phyloP scores from a whole-genome alignment of 2,888 invertebrate species.

The Nemurella pictetii region DNA sequence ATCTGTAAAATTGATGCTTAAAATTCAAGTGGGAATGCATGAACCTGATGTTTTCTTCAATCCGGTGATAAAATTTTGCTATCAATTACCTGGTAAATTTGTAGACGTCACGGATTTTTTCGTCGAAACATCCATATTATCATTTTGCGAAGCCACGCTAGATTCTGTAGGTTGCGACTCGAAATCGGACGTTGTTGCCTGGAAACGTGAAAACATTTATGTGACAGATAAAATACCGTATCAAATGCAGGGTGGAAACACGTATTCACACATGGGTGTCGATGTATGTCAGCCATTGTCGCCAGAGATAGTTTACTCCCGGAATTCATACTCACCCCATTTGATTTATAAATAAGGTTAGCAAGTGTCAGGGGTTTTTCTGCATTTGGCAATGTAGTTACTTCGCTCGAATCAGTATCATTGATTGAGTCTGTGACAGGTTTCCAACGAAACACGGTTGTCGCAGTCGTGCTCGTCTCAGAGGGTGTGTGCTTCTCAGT shows the following conservation, averaged over 20 bases:
- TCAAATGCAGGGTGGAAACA: neutral
- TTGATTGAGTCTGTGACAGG: neutral
- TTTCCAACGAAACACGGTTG: conserved; percentile 11
- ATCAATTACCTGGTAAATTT: no score
- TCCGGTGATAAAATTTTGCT: no score
- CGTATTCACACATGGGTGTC: no score
- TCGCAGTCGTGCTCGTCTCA: neutral
- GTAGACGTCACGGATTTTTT: no score
- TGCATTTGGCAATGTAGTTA: neutral
- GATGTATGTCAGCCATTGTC: no score
- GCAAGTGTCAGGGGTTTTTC: neutral
- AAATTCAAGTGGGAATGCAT: no score
- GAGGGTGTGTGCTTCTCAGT: neutral
- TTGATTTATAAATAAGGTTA: neutral
- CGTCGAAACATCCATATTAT: no score
- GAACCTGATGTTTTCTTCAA: no score
- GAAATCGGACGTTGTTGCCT: no score
- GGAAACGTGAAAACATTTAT: neutral
- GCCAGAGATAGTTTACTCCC: no score
- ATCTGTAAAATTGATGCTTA: neutral
- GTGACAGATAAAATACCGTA: neutral
- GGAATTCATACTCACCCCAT: neutral
- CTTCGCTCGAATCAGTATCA: neutral
- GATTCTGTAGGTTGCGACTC: no score
- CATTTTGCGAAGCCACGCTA: no score